Base-by-base conservation (phyloP, 1,140 invertebrate species). In the Galleria mellonella region DNA sequence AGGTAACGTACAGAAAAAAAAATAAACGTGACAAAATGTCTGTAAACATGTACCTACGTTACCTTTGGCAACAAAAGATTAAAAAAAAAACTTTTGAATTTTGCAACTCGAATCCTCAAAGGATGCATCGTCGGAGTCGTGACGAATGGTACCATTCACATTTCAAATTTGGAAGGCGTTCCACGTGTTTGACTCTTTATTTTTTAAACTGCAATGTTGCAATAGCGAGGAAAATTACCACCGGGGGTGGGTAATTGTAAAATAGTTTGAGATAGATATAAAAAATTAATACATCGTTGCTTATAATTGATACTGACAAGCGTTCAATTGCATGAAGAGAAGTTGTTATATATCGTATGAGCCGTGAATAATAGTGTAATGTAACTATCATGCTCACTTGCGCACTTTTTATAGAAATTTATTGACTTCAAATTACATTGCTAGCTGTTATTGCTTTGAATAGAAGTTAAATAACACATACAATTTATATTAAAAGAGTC, bases 11-110 rank as follows among this genome's bases (percentile, higher is more conserved):
- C 44, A 37, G 38, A 42, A 69, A 75, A 78, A 81, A 77, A 83
- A 74, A 69, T 43, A 77, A 73, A 83, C 79, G 79, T 83, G 79
- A 83, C 76, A 83, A 73, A 83, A 83, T 81, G 76, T 78, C 70
- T 64, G 74, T 81, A 81, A 81, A 81, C 79, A 83, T 69, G 74
- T 83, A 81, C 76, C 76, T 81, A 70, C 51, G 47, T 39, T n/a
- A 61, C 61, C 56, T 60, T 56, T 48, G 49, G 51, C 47, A 57
- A 55, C 52, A 56, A 23, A 23, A 23, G 17, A 23, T 3, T 47
- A 65, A 59, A 62, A 67, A 62, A 44, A 57, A 51, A 40, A 31
- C 48, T 56, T 58, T 72, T 56, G 54, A 62, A 72, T 63, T 69
- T 67, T 54, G 64, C 63, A 64, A 65, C 66, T 54, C 51, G 54